Evolutionary conservation across 2,797 vertebrate genomes (phyloP).

Genomic region (Megaceryle alcyon): DNA sequence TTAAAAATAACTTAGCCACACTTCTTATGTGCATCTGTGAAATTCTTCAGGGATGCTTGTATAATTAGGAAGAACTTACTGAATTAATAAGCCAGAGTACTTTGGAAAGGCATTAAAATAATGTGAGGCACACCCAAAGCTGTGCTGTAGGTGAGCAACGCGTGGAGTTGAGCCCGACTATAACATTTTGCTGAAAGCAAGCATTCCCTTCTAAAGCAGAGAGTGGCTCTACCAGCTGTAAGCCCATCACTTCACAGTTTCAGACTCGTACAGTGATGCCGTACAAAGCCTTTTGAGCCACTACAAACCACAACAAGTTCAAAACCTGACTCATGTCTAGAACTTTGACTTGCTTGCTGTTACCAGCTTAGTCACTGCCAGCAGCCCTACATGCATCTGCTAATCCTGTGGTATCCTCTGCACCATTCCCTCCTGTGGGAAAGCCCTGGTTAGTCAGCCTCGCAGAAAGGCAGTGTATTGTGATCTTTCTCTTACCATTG

Average conservation of each 20-base stretch:
- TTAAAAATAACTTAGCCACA: neutral
- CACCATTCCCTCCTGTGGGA: neutral
- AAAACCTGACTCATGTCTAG: conserved; percentile 51
- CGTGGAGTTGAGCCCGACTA: neutral
- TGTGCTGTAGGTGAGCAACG: neutral
- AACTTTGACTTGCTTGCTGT: neutral
- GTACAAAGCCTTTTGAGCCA: conserved; percentile 11
- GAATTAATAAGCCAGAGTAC: neutral
- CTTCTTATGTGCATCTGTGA: neutral
- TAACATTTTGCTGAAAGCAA: neutral
- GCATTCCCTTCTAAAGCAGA: neutral
- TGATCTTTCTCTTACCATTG: conserved; percentile 66
- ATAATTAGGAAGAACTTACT: neutral
- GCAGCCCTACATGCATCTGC: neutral
- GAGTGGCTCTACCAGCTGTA: neutral
- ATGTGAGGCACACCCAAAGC: neutral
- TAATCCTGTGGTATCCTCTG: conserved; percentile 3
- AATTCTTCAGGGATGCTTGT: neutral
- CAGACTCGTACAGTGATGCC: neutral
- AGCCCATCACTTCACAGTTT: neutral
- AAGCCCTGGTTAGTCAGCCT: conserved; percentile 18
- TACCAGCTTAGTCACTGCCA: conserved; percentile 12
- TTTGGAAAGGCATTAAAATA: conserved; percentile 18
- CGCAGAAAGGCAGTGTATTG: neutral
- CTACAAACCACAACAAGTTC: conserved; percentile 56